Base-by-base conservation (phyloP, 1,140 invertebrate genomes). In the Atopsyche davidsoni region DNA sequence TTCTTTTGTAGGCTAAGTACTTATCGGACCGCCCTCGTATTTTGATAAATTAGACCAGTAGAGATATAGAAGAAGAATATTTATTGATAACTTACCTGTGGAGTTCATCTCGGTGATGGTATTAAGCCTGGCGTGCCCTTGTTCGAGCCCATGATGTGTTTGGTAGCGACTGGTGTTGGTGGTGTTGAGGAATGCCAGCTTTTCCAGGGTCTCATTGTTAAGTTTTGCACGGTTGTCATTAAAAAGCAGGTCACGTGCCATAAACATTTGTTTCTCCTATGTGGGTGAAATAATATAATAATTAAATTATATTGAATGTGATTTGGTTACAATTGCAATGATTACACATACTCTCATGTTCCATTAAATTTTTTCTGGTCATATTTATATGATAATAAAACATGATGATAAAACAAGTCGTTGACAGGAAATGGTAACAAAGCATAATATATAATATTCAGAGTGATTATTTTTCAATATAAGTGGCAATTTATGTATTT, bases 151-250 rank as follows among this genome's bases (percentile, higher is more conserved):
- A 6, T 13, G 19, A 2, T 53, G 42, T 11, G 40, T 40, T n/a
- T 21, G 13, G 3, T 24, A 36, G 2, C 51, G 34, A 24, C 38
- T 57, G 11, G 22, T 39, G 2, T 68, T 67, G 0, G 69, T 74
- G 2, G 70, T 83, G 59, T 84, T 82, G 1, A 92, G 68, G 63
- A 87, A 88, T 23, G 83, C 82, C 1, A 92, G 70, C 63, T 89
- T 87, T 60, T 92, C 86, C 31, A 82, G 76, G 1, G 87, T 88
- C 61, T 90, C 85, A 61, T 89, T 80, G 60, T 85, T 82, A 3
- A 88, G 55, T 52, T 80, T 83, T 21, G 78, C 72, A 34, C 79
- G 73, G 46, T 79, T 77, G 57, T 87, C 82, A 57, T 81, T 78
- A 50, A 84, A 76, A 10, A 92, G 65, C 1, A 90, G 62, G 60